Base-by-base conservation (phyloP, 2,797 vertebrate species). In the Ibycter americanus region DNA sequence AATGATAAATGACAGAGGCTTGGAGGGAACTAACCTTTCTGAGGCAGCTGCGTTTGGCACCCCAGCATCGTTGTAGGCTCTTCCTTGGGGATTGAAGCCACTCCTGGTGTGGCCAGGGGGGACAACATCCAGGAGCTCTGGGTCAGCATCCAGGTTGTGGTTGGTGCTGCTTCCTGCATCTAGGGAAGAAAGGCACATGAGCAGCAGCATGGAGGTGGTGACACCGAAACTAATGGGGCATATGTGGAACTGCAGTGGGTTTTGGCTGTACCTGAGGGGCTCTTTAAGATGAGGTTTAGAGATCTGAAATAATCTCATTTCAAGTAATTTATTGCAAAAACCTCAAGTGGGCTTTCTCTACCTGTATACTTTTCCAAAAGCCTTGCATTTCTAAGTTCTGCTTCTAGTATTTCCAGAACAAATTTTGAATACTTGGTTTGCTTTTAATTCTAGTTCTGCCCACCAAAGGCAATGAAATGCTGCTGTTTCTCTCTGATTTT, bases 181-280 rank as follows among this genome's bases (percentile, higher is more conserved):
- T 8, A 2, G 44, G 34, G 34, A 12, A 54, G 36, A 66, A 84
- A 21, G 5, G 34, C 0, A 1, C 1, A 0, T 5, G 56, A 74
- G 49, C 34, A 32, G 32, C 54, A 55, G 40, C 4, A 2, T 0
- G 0, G 63, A 42, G 27, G 7, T 0, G 17, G 71, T 4, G 22
- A 7, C 26, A 12, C 29, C 15, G 8, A 71, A 26, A 1, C 6
- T 1, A 0, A 3, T 0, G 11, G 67, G 32, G 2, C 1, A 3
- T 17, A 7, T 13, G 0, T 5, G 81, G 49, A 36, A 14, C n/a
- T 65, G 58, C 32, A 8, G 8, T 2, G 42, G 32, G 17, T 6
- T 81, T 67, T 34, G 61, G n/a, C 22, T 83, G 55, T 22, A 3
- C 0, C 0, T 1, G 13, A 31, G 25, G 42, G 27, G 22, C 16